A percentile compares a stretch with the other conserved stretches of the same genome.
phyloP scores from a whole-genome alignment of 1,140 invertebrate genomes.

The Bathynomus jamesi region DNA sequence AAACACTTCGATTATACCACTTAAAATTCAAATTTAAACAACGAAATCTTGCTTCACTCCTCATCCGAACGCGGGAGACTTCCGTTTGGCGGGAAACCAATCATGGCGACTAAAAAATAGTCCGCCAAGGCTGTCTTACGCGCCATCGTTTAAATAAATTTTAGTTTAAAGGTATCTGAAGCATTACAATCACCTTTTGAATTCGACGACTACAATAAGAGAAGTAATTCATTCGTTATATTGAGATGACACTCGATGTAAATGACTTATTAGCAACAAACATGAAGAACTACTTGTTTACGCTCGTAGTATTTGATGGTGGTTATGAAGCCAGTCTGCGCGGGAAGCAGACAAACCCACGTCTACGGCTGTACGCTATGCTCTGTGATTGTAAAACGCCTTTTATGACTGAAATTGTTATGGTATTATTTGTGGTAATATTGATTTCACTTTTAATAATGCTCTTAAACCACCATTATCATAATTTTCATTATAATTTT shows the following conservation, averaged over 20 bases:
- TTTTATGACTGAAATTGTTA: too few relatives aligned
- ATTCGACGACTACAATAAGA: too few relatives aligned
- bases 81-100: background rate
- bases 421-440: too few relatives aligned
- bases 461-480: too few relatives aligned
- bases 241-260: too few relatives aligned
- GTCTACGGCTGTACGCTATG: background rate
- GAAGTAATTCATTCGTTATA: too few relatives aligned
- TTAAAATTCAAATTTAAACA: background rate
- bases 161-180: background rate
- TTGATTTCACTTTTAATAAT: too few relatives aligned
- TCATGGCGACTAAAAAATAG: background rate
- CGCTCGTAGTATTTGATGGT: background rate
- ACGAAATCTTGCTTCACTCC: background rate
- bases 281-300: background rate
- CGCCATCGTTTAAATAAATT: background rate
- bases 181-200: too few relatives aligned
- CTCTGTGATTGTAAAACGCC: background rate
- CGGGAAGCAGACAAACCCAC: background rate
- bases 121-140: background rate
- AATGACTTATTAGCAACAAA: background rate
- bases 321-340: background rate
- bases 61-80: background rate
- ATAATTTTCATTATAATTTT: too few relatives aligned
- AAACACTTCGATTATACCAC: background rate